phyloP scores from a whole-genome alignment of 2,888 invertebrate genomes.

The Aspidapion aeneum region DNA sequence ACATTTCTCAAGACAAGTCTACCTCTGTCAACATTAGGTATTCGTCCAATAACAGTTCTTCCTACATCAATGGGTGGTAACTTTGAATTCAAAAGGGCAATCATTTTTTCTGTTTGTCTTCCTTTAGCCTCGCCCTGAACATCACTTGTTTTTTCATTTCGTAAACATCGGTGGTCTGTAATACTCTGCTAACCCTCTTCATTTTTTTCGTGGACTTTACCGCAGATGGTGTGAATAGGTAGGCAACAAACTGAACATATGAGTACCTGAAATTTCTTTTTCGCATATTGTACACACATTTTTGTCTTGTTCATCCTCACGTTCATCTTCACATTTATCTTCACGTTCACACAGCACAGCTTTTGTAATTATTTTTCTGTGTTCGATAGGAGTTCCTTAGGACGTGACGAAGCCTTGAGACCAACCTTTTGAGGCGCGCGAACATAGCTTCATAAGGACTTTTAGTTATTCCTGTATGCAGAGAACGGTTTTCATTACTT shows the following conservation, averaged over 20 bases:
- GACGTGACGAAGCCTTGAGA: constrained; percentile 8
- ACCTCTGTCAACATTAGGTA: too few species aligned
- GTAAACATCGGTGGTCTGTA: constrained; percentile 5
- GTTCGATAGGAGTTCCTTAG: constrained; percentile 5
- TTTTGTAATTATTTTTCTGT: constrained; percentile 13
- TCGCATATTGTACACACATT: constrained; percentile 15
- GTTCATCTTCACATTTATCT: constrained; percentile 11
- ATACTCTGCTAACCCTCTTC: neutral
- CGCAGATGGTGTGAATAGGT: constrained; percentile 7
- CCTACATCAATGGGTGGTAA: constrained; percentile 8
- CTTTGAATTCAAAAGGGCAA: neutral
- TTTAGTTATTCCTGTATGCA: constrained; percentile 18
- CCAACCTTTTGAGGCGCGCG: constrained; percentile 12
- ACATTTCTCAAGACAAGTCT: too few species aligned
- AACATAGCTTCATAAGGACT: constrained; percentile 16
- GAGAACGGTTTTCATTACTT: constrained; percentile 18
- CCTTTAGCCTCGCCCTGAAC: constrained; percentile 3
- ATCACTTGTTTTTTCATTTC: neutral
- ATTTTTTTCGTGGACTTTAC: constrained; percentile 5
- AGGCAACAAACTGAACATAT: constrained; percentile 14
- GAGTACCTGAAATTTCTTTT: constrained; percentile 14
- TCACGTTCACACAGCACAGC: constrained; percentile 5
- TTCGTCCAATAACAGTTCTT: constrained; percentile 12
- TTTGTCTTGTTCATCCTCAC: constrained; percentile 10
- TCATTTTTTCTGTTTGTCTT: constrained; percentile 7